A percentile compares a stretch with the other conserved stretches of the same genome.
Evolutionary conservation across 2,797 vertebrate species (phyloP).

Genomic region (Tokudaia tokunoshimensis): DNA sequence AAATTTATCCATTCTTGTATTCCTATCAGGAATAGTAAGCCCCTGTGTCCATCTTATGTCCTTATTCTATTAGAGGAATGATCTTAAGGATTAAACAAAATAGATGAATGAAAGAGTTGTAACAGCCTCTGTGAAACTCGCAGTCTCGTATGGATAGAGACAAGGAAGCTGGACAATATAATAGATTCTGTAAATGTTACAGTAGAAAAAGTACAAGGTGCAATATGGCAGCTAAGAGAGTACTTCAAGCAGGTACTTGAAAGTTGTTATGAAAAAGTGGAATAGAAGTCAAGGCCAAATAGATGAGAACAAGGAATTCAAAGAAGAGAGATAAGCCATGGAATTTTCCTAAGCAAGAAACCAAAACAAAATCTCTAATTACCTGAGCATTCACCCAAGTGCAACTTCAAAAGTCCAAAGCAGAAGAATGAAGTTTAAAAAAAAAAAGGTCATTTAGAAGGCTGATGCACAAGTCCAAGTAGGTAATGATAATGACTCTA

Average conservation of each 20-base stretch:
- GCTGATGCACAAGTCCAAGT: neutral
- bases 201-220: neutral
- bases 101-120: neutral
- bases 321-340: neutral
- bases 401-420: neutral
- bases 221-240: neutral
- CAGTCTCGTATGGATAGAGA: neutral
- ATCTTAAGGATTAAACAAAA: neutral
- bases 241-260: neutral
- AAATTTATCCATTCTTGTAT: neutral
- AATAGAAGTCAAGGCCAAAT: neutral
- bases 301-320: neutral
- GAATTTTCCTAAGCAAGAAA: neutral
- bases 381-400: neutral
- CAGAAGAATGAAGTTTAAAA: neutral
- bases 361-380: neutral
- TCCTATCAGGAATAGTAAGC: neutral
- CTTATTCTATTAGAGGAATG: neutral
- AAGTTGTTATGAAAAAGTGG: neutral
- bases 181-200: neutral
- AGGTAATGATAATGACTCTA: neutral
- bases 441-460: neutral
- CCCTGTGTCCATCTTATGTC: neutral
- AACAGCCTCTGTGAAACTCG: neutral
- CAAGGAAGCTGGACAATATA: neutral